These are phyloP conservation scores for Liasis olivaceus DNA, from an alignment of 2,797 vertebrate genomes.

Conservation along the genomic window DNA sequence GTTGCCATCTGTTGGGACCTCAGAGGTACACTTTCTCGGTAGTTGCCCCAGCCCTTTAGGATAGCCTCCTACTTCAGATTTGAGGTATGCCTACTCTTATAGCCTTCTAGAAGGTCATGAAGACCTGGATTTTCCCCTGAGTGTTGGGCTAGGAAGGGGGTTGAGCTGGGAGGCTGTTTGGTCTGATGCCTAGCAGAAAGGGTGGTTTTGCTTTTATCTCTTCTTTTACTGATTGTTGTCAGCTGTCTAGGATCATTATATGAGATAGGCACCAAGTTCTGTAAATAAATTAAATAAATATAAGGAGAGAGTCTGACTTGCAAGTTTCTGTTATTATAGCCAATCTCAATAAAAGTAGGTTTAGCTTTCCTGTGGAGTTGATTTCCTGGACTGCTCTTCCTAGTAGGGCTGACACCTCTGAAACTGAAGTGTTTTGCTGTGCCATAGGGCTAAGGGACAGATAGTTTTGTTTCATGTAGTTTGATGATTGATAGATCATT, in stretches of 20 bases:
- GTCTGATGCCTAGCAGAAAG: not conserved
- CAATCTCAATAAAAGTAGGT: not conserved
- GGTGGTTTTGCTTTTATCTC: not conserved
- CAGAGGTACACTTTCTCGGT: not conserved
- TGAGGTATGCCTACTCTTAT: not conserved
- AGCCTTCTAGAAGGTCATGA: not conserved
- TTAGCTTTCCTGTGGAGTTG: not conserved
- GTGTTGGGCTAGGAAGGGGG: not conserved
- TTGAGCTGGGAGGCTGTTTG: not conserved
- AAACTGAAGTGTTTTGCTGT: not conserved
- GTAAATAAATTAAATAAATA: not conserved
- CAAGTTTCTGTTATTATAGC: not conserved
- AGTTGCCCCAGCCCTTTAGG: not conserved
- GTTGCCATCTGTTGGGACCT: not conserved
- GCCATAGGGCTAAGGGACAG: not conserved
- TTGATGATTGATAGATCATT: not conserved
- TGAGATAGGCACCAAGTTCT: not conserved
- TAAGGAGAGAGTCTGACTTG: not conserved
- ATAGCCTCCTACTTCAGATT: not conserved
- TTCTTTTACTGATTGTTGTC: not conserved
- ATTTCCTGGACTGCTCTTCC: not conserved
- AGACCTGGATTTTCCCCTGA: not conserved
- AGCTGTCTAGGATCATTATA: not conserved
- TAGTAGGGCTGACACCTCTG: not conserved
- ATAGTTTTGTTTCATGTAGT: not conserved